Evolutionary conservation across 2,797 vertebrate species (phyloP).

Genomic region (Lepidocolaptes lacrymiger): DNA sequence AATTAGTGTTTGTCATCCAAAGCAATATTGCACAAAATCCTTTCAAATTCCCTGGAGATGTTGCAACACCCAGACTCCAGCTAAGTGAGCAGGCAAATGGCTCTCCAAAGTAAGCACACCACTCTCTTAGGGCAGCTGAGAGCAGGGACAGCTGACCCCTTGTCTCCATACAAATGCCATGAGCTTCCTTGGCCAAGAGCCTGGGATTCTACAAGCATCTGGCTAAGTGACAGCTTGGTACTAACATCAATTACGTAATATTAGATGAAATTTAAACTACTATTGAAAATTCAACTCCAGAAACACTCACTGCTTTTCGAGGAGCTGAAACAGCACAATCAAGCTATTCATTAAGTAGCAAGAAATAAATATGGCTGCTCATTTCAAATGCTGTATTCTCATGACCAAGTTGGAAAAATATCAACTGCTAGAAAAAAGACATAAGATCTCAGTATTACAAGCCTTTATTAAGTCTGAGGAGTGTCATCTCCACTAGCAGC

Average conservation of each 20-base stretch:
- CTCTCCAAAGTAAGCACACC: not conserved
- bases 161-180: not conserved
- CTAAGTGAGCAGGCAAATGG: not conserved
- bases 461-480: not conserved
- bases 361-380: not conserved
- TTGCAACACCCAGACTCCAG: not conserved
- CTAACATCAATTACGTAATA: slow-evolving; percentile 6
- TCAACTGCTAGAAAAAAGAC: not conserved
- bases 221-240: slow-evolving; percentile 43
- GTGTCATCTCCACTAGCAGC: not conserved
- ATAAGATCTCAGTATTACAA: not conserved
- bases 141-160: slow-evolving; percentile 28
- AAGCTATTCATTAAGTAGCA: not conserved
- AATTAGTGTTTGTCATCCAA: not conserved
- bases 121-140: not conserved
- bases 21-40: not conserved
- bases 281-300: not conserved
- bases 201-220: slow-evolving; percentile 44
- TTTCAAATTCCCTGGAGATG: not conserved
- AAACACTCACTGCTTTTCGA: not conserved
- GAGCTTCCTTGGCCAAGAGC: slow-evolving; percentile 37
- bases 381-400: not conserved
- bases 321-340: not conserved
- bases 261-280: slow-evolving; percentile 19
- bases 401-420: not conserved